Conservation (phyloP, 2,888 invertebrate genomes). For the Glomeris marginata region DNA sequence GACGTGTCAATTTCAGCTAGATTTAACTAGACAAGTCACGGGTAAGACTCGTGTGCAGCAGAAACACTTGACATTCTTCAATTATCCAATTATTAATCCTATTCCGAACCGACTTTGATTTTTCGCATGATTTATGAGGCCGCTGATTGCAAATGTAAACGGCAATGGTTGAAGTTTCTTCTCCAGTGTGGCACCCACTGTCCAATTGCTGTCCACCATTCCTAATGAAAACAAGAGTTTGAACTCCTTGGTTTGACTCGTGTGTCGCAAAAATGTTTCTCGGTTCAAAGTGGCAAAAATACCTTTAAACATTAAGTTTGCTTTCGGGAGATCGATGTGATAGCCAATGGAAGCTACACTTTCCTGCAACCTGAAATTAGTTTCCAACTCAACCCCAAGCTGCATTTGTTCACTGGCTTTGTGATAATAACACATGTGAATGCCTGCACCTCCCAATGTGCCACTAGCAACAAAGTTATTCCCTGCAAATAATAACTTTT, state of each 20-base stretch:
- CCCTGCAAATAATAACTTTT: constrained; percentile 27
- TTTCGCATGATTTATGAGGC: constrained; percentile 82
- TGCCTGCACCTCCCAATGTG: constrained; percentile 52
- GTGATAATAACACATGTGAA: constrained; percentile 87
- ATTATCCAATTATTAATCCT: constrained; percentile 77
- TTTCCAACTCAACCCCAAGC: constrained; percentile 88
- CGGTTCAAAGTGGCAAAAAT: not conserved
- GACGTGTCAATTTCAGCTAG: no score
- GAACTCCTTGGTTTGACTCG: not conserved
- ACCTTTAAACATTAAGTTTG: constrained; percentile 89
- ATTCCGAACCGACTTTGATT: constrained; percentile 85
- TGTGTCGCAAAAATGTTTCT: not conserved
- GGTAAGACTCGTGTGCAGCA: no score
- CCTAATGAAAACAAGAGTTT: constrained; percentile 41
- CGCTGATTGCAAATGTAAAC: constrained; percentile 83
- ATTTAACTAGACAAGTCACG: no score
- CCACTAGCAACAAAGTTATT: constrained; percentile 36
- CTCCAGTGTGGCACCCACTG: constrained; percentile 81
- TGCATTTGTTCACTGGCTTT: constrained; percentile 80
- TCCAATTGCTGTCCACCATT: constrained; percentile 83
- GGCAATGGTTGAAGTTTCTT: constrained; percentile 86
- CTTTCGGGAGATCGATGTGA: constrained; percentile 83
- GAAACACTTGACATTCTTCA: not conserved
- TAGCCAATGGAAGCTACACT: constrained; percentile 83
- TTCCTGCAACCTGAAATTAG: constrained; percentile 78